Evolutionary conservation across 2,113 vertebrate species (phyloP), one percentile per base, ranked within the genome.

Genomic region (Podarcis raffonei): DNA sequence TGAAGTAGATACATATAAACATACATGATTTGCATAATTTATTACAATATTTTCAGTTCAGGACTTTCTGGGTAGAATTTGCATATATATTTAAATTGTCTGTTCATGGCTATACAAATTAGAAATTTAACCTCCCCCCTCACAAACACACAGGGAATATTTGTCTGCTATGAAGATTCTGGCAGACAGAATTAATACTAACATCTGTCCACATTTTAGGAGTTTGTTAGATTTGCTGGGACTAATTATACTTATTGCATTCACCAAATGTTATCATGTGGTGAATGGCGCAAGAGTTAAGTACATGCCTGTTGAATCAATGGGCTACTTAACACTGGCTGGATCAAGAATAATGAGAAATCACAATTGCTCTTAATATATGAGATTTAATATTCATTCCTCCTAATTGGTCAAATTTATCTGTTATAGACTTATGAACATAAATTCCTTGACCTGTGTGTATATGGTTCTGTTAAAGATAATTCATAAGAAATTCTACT

Each of bases 191-290:
- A 84, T 39, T n/a, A 66, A 62, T 11, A n/a, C n/a, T 71, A 72
- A 71, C 18, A 81, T 59, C 5, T 5, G 75, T 72, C 25, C 12
- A 5, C 0, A 2, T 6, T 0, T 1, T 0, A 30, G 39, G 16
- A 66, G 7, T 32, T 32, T 37, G 82, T 23, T 57, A 42, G 5
- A 86, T 37, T 7, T 62, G 16, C 39, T 0, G 3, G 22, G 1
- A 6, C 48, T 48, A 59, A 53, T 80, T 71, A 71, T 27, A 32
- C 42, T 80, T 71, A 65, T 25, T 87, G 76, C 53, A 79, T 37
- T 80, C n/a, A 16, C 22, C 71, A 71, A 69, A 80, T 35, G 53
- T 71, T 35, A 23, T 79, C 77, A 87, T 27, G 42, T 37, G 30
- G 65, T 11, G 1, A 68, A 35, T 86, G 37, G 3, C 32, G 20